These are phyloP conservation scores for Odontamblyopus lacepedii DNA, from an alignment of 2,797 vertebrate species.

Conservation along the genomic window DNA sequence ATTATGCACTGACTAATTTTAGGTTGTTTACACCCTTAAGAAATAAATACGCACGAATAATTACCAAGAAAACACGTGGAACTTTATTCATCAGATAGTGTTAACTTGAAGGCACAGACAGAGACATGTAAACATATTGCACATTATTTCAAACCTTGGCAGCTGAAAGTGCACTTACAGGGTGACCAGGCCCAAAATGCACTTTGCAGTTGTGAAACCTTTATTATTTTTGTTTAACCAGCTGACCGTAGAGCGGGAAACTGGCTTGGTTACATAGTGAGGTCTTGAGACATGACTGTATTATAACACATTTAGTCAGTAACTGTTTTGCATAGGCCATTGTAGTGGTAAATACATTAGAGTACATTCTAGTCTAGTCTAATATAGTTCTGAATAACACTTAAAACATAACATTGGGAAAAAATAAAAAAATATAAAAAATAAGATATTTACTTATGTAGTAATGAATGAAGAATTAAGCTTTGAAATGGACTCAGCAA, in stretches of 20 bases:
- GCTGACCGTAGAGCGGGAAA: neutral
- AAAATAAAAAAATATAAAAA: no score
- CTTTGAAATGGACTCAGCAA: neutral
- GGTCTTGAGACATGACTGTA: neutral
- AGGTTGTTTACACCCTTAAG: neutral
- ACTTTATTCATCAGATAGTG: constrained; percentile 54
- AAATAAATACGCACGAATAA: neutral
- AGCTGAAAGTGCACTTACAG: neutral
- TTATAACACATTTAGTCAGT: no score
- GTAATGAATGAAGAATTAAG: neutral
- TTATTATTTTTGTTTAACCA: neutral
- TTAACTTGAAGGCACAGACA: constrained; percentile 33
- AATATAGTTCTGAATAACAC: no score
- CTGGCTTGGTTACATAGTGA: neutral
- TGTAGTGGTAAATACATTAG: no score
- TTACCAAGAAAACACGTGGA: constrained; percentile 11
- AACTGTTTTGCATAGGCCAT: no score
- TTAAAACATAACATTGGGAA: no score
- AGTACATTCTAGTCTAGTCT: no score
- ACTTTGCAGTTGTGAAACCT: neutral
- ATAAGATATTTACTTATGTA: neutral
- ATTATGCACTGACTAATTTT: neutral
- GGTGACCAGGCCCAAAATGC: neutral
- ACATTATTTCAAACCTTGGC: neutral
- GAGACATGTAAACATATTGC: neutral